These are phyloP conservation scores for Drosophila watanabei DNA, from an alignment of 1,140 invertebrate species.

Conservation along the genomic window DNA sequence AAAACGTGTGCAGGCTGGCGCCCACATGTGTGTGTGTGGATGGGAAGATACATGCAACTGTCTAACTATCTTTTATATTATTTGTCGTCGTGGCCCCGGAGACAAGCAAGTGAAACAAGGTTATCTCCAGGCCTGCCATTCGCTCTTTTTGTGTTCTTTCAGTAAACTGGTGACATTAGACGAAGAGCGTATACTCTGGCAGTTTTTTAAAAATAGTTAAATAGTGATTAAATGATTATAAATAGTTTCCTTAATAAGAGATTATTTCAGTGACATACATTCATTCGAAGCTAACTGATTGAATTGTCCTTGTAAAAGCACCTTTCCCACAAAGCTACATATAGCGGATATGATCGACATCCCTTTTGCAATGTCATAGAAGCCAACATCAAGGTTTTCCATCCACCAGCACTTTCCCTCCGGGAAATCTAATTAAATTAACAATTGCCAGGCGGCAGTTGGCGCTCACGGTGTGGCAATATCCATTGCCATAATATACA, in stretches of 20 bases:
- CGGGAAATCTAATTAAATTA: slow-evolving; percentile 65
- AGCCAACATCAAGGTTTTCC: slow-evolving; percentile 5
- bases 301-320: slow-evolving; percentile 23
- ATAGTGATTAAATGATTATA: neutral
- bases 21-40: slow-evolving; percentile 18
- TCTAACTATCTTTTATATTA: slow-evolving; percentile 23
- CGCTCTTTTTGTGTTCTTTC: slow-evolving; percentile 16
- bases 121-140: slow-evolving; percentile 11
- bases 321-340: neutral
- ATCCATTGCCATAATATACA: slow-evolving; percentile 20
- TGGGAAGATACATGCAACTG: slow-evolving; percentile 6
- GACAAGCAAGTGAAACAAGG: slow-evolving; percentile 8
- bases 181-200: neutral
- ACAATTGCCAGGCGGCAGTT: slow-evolving; percentile 36
- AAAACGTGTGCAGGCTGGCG: slow-evolving; percentile 11
- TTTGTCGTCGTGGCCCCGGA: slow-evolving; percentile 14
- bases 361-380: neutral
- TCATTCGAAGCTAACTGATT: neutral
- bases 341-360: neutral
- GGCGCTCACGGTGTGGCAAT: slow-evolving; percentile 21
- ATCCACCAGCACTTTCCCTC: neutral
- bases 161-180: neutral
- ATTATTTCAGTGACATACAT: neutral
- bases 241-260: neutral
- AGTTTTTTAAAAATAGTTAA: neutral